Evolutionary conservation across 2,797 vertebrate genomes (phyloP), one percentile per base, ranked within the genome.

Genomic region (Crenuchus spilurus): DNA sequence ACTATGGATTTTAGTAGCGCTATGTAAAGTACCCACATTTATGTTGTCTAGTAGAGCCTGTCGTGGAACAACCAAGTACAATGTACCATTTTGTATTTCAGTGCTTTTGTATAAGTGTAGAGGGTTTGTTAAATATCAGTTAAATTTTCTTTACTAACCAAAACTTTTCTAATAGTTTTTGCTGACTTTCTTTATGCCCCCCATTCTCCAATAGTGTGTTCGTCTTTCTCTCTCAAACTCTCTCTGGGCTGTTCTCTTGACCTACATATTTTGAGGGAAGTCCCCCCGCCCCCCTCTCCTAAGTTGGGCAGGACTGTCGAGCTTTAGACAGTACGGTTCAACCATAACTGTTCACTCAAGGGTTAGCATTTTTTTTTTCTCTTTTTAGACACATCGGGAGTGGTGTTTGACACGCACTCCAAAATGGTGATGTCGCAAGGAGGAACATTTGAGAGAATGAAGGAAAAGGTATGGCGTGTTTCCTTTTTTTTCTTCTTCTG

Each of bases 381-480:
- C 42, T 42, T 16, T 49, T 54, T 75, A 99, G 97, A 97, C 89
- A 89, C 93, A 0, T 94, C 95, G 6, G 95, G 96, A 55, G 97
- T 98, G 70, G 94, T 97, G 87, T 98, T 98, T 87, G 97, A 99
- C 89, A 96, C 96, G 3, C 94, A 95, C 78, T 97, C 95, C 41
- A 98, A 98, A 77, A 96, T 96, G 79, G 96, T 95, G 69, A 94
- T 98, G 94, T 98, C 96, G 82, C 97, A 96, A 80, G 96, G 96
- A 86, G 95, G 96, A 84, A 92, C 94, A 13, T 93, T 94, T 70
- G 97, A 98, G 81, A 95, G 94, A 86, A 98, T 99, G 96, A 98
- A 98, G 85, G 96, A 99, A 79, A 99, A 98, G 95, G 97, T 97
- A 90, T 91, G 85, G 55, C 26, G 4, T 5, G 37, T 24, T 51